These are phyloP conservation scores for Zenarchopterus dispar DNA, from an alignment of 2,797 vertebrate species.

Conservation along the genomic window DNA sequence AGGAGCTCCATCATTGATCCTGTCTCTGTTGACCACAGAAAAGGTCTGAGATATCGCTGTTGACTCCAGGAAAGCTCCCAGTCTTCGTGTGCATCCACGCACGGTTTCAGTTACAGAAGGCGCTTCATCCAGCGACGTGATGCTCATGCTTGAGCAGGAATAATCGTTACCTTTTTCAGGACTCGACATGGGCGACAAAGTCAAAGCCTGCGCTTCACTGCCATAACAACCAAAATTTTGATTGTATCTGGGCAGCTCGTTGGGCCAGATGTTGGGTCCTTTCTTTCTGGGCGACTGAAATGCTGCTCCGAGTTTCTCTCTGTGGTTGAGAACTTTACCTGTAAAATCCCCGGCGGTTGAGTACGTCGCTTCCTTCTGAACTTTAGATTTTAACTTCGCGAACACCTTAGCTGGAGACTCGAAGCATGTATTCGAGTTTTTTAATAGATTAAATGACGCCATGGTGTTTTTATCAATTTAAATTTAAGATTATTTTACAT, in stretches of 20 bases:
- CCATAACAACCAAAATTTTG: background rate
- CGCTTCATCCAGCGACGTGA: background rate
- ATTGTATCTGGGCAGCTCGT: conserved; percentile 18
- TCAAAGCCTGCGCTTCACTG: conserved; percentile 57
- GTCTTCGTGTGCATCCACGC: conserved; percentile 3
- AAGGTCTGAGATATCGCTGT: conserved; percentile 3
- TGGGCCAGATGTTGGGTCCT: background rate
- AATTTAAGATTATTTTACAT: background rate
- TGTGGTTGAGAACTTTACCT: background rate
- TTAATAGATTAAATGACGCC: conserved; percentile 27
- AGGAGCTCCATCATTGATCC: background rate
- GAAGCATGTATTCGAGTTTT: background rate
- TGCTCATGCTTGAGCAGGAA: conserved; percentile 2
- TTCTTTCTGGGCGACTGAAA: conserved; percentile 24
- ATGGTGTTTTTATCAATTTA: conserved; percentile 1
- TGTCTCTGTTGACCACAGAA: background rate
- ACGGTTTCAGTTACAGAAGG: background rate
- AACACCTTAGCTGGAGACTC: conserved; percentile 82
- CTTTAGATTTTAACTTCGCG: conserved; percentile 78
- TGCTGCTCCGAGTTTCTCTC: background rate
- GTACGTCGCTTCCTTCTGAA: conserved; percentile 49
- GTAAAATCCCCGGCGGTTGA: background rate
- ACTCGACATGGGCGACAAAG: conserved; percentile 74
- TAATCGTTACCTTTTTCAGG: conserved; percentile 33
- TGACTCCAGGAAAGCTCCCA: conserved; percentile 36